These are phyloP conservation scores for Strigamia maritima DNA, from an alignment of 2,888 invertebrate species.

Conservation along the genomic window DNA sequence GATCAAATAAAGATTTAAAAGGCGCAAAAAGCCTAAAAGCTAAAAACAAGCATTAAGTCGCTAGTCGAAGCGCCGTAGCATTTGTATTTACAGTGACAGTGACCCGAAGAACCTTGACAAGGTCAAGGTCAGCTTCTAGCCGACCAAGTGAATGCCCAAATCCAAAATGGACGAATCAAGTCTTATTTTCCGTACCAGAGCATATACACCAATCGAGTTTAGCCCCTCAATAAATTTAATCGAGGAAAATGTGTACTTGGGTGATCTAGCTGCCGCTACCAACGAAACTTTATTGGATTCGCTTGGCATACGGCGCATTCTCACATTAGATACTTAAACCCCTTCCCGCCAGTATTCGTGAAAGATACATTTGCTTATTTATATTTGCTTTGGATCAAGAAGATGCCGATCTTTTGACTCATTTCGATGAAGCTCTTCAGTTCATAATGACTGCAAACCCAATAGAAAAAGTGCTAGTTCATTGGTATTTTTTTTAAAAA, in stretches of 20 bases:
- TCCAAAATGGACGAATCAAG: not conserved
- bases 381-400: constrained; percentile 53
- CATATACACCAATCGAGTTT: not conserved
- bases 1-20: not conserved
- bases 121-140: constrained; percentile 35
- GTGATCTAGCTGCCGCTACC: constrained; percentile 39
- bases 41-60: not conserved
- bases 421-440: constrained; percentile 70
- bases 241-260: constrained; percentile 40
- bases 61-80: not conserved
- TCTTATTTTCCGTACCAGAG: not conserved
- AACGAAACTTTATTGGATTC: constrained; percentile 35
- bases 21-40: not conserved
- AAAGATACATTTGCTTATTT: not conserved
- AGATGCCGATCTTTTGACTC: constrained; percentile 75
- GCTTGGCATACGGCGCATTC: constrained; percentile 58
- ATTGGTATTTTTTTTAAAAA: constrained; percentile 63
- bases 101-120: constrained; percentile 36
- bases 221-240: constrained; percentile 39
- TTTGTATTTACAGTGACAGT: constrained; percentile 29
- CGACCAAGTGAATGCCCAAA: not conserved
- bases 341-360: constrained; percentile 65
- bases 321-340: constrained; percentile 83
- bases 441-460: constrained; percentile 71
- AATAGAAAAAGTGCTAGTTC: constrained; percentile 72